Evolutionary conservation across 2,888 invertebrate genomes (phyloP).

Genomic region (Meiosimyza decipiens): DNA sequence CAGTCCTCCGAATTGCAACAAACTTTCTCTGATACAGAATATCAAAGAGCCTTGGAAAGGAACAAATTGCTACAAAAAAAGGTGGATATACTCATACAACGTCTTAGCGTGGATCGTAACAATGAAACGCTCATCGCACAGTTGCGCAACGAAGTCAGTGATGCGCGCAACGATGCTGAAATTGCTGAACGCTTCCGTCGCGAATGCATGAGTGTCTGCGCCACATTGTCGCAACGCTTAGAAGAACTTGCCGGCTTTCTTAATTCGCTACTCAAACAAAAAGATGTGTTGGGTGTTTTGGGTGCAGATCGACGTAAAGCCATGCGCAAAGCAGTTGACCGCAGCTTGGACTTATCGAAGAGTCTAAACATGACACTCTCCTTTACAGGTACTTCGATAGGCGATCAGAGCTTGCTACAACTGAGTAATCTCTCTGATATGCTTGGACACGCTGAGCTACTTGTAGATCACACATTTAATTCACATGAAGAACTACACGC

Average conservation of each 20-base stretch:
- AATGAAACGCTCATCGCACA: constrained; percentile 50
- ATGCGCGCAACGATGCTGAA: constrained; percentile 57
- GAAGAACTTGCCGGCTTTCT: constrained; percentile 74
- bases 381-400: constrained; percentile 62
- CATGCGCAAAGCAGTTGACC: constrained; percentile 70
- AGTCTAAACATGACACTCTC: constrained; percentile 67
- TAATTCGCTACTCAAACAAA: constrained; percentile 71
- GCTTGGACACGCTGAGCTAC: constrained; percentile 52
- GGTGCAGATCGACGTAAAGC: constrained; percentile 69
- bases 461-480: constrained; percentile 51
- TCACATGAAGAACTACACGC: constrained; percentile 56
- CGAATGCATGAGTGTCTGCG: constrained; percentile 63
- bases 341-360: constrained; percentile 70
- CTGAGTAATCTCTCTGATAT: constrained; percentile 68
- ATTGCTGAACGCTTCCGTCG: constrained; percentile 61
- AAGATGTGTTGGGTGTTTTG: constrained; percentile 69
- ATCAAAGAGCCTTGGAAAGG: constrained; percentile 57
- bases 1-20: constrained; percentile 54
- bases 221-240: constrained; percentile 69
- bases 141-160: constrained; percentile 54
- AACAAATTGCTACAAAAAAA: constrained; percentile 63
- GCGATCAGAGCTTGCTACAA: constrained; percentile 69
- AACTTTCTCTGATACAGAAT: constrained; percentile 61
- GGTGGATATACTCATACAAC: constrained; percentile 59
- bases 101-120: constrained; percentile 52